Evolutionary conservation across 2,113 vertebrate genomes (phyloP).

Genomic region (Melanocharis versteri): DNA sequence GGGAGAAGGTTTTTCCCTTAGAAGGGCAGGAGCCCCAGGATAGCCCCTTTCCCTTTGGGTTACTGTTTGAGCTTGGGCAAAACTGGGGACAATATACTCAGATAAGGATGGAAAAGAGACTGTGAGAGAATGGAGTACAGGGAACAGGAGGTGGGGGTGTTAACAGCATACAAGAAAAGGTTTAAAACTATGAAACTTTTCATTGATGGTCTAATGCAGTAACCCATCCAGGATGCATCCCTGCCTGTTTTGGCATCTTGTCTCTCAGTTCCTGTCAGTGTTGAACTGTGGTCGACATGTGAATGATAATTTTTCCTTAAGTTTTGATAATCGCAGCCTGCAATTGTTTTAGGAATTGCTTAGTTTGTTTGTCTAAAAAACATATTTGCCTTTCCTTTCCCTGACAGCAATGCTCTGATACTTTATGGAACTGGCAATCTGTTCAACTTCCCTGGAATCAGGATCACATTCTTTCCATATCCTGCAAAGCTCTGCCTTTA

Average conservation of each 20-base stretch:
- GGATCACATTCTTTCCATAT: neutral
- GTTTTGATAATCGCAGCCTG: neutral
- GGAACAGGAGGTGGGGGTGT: neutral
- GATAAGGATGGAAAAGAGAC: neutral
- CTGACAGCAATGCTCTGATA: neutral
- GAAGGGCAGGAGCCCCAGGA: neutral
- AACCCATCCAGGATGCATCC: neutral
- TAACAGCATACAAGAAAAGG: neutral
- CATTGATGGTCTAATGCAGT: neutral
- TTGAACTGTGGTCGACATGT: neutral
- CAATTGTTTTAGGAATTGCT: neutral
- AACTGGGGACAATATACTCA: neutral
- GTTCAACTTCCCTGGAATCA: neutral
- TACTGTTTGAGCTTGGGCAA: neutral
- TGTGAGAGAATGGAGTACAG: neutral
- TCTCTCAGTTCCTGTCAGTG: neutral
- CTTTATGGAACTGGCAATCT: neutral
- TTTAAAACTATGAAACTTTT: neutral
- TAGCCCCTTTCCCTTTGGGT: neutral
- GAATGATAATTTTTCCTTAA: neutral
- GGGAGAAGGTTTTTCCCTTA: neutral
- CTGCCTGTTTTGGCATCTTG: neutral
- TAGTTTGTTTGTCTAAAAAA: neutral
- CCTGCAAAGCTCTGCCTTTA: neutral
- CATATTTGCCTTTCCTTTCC: neutral